Percentiles rank a stretch among this genome's conserved stretches.
phyloP scores from a whole-genome alignment of 2,888 invertebrate species.

The Drosophila buzzatii region DNA sequence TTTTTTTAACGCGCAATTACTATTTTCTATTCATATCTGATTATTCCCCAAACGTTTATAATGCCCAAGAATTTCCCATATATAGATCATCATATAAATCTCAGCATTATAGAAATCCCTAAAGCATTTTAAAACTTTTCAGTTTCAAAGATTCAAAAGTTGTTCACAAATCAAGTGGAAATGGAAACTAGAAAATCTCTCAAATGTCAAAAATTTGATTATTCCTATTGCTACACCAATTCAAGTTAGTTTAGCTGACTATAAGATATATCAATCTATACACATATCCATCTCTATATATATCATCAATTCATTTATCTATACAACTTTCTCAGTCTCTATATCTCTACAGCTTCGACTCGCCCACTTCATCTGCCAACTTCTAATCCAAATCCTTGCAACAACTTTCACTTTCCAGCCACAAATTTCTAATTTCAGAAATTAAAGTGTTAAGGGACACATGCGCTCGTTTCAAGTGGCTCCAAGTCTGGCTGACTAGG shows the following conservation, averaged over 20 bases:
- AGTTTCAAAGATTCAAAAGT: no score
- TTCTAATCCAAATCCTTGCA: background rate
- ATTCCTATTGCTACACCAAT: background rate
- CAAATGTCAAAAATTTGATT: background rate
- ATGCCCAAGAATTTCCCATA: no score
- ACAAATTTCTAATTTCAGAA: slow-evolving; percentile 29
- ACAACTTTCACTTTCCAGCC: slow-evolving; percentile 21
- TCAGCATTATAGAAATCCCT: no score
- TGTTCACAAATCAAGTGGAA: no score
- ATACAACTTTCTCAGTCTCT: background rate
- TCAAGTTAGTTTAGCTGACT: background rate
- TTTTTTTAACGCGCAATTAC: no score
- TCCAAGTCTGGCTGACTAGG: background rate
- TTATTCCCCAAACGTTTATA: no score
- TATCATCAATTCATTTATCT: background rate
- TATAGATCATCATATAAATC: no score
- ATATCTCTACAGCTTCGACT: no score
- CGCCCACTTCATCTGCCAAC: background rate
- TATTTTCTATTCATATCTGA: background rate
- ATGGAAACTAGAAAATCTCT: no score
- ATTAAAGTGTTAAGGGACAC: slow-evolving; percentile 19
- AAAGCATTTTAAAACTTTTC: no score
- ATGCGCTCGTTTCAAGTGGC: slow-evolving; percentile 16
- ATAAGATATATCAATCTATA: background rate
- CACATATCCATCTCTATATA: background rate